Evolutionary conservation across 2,888 invertebrate genomes (phyloP).

Genomic region (Torymus texanus): DNA sequence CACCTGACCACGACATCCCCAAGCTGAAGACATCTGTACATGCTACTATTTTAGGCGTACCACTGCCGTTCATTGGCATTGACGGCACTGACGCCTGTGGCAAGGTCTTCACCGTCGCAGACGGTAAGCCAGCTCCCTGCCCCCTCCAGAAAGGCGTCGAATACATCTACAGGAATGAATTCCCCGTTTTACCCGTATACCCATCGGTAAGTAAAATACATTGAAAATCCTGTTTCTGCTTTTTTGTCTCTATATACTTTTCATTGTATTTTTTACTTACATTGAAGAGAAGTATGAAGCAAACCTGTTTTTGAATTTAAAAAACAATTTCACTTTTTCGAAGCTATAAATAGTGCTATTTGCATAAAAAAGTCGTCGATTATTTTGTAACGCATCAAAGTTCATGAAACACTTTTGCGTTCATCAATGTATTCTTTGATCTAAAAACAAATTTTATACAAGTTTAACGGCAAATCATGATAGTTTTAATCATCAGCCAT

Average conservation of each 20-base stretch:
- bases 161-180: constrained; percentile 83
- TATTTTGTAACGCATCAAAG: no score
- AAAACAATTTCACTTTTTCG: no score
- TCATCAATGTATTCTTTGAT: no score
- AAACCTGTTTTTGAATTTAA: no score
- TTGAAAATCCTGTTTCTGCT: not conserved
- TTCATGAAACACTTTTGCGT: no score
- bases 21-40: constrained; percentile 79
- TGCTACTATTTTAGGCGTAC: constrained; percentile 80
- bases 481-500: no score
- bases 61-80: constrained; percentile 86
- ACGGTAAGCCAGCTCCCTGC: constrained; percentile 80
- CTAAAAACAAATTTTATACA: no score
- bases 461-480: no score
- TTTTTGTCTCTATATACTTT: not conserved
- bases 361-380: no score
- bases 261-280: no score
- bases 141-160: constrained; percentile 82
- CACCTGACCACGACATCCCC: constrained; percentile 78
- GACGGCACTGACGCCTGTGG: constrained; percentile 83
- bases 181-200: constrained; percentile 78
- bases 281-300: not conserved
- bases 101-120: constrained; percentile 77
- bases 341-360: no score
- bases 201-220: constrained; percentile 75